Evolutionary conservation across 2,113 vertebrate species (phyloP).

Genomic region (Leucopternis melanops): DNA sequence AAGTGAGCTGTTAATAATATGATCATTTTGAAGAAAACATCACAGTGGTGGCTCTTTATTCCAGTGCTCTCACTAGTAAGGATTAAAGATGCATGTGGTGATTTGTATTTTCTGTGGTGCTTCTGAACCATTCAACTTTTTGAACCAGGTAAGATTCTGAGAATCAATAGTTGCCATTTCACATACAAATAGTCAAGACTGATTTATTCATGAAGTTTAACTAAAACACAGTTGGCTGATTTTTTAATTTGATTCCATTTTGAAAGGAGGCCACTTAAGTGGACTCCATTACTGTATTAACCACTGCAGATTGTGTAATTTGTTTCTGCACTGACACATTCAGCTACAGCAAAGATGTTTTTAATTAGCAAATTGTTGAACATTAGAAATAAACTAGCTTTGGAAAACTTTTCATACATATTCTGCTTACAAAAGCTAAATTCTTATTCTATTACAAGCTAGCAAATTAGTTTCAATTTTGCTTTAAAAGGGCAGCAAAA

Average conservation of each 20-base stretch:
- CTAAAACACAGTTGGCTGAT: background rate
- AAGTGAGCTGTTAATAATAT: background rate
- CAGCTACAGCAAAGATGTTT: background rate
- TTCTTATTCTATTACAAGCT: background rate
- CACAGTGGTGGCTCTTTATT: background rate
- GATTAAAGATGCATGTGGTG: background rate
- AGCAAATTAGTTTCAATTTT: slow-evolving; percentile 9
- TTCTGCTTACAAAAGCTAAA: slow-evolving; percentile 10
- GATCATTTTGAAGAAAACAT: background rate
- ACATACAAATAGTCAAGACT: background rate
- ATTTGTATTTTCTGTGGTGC: background rate
- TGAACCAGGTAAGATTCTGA: background rate
- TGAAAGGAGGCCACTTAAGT: background rate
- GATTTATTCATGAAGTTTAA: background rate
- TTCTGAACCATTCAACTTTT: background rate
- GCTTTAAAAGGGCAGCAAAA: slow-evolving; percentile 6
- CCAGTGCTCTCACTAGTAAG: background rate
- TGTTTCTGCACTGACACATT: background rate
- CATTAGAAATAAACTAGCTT: background rate
- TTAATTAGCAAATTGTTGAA: slow-evolving; percentile 1
- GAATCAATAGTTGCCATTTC: background rate
- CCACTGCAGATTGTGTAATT: background rate
- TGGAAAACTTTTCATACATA: background rate
- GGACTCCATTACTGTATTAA: background rate
- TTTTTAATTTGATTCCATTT: background rate